phyloP scores from a whole-genome alignment of 2,113 vertebrate species.

The Chlorodrepanis virens region DNA sequence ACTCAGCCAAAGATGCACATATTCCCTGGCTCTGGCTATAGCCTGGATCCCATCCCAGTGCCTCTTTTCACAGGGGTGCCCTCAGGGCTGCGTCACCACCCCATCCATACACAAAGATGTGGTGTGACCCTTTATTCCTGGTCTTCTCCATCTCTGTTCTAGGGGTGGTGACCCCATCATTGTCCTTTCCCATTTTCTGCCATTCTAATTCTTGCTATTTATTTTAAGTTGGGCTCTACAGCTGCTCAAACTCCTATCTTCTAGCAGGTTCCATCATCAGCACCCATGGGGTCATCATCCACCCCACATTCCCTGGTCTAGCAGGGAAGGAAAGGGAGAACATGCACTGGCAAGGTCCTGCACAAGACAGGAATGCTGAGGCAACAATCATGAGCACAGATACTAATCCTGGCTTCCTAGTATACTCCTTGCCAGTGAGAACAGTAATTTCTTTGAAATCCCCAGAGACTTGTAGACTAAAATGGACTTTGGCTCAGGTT shows the following conservation, averaged over 20 bases:
- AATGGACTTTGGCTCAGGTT: background rate
- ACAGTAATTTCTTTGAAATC: background rate
- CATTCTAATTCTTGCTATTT: background rate
- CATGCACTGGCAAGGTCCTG: background rate
- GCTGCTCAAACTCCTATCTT: background rate
- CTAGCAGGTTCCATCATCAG: background rate
- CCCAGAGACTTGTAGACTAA: background rate
- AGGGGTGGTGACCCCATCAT: background rate
- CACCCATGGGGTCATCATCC: background rate
- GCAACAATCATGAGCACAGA: fast-evolving
- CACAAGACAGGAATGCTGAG: background rate
- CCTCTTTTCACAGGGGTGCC: background rate
- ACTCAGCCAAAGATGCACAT: background rate
- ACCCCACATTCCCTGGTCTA: too few relatives aligned
- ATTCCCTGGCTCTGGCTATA: background rate
- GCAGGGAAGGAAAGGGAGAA: background rate
- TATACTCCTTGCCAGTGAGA: background rate
- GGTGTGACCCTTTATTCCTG: background rate
- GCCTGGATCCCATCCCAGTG: background rate
- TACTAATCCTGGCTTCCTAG: background rate
- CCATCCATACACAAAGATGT: fast-evolving
- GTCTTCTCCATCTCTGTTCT: background rate
- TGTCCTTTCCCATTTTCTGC: background rate
- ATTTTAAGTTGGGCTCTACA: background rate
- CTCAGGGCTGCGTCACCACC: background rate